phyloP scores from a whole-genome alignment of 2,797 vertebrate genomes.

The Clarias laeviceps region DNA sequence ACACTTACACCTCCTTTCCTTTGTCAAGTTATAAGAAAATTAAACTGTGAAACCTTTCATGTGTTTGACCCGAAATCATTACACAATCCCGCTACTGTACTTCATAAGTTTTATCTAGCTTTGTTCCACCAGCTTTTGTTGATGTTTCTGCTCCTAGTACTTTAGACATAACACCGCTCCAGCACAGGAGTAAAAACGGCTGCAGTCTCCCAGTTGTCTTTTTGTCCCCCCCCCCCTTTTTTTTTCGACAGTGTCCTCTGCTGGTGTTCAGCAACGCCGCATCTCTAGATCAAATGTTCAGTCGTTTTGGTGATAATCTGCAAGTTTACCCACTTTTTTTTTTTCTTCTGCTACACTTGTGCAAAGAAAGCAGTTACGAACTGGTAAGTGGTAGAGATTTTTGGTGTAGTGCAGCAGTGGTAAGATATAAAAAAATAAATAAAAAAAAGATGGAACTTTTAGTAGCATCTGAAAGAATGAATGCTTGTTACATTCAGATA shows the following conservation, averaged over 20 bases:
- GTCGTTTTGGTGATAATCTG: background rate
- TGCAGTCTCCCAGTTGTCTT: too few species aligned
- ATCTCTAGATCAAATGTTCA: background rate
- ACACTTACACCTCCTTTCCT: background rate
- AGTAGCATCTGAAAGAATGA: background rate
- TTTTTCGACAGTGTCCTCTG: too few species aligned
- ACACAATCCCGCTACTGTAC: too few species aligned
- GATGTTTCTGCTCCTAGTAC: too few species aligned
- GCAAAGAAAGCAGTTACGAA: background rate
- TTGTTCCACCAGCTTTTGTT: too few species aligned
- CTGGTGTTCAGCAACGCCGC: too few species aligned
- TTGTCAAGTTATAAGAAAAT: background rate
- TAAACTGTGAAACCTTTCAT: background rate
- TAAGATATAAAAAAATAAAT: background rate
- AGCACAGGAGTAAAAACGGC: too few species aligned
- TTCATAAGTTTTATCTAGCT: too few species aligned
- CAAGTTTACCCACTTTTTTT: background rate
- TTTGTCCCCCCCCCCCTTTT: too few species aligned
- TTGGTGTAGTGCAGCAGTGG: background rate
- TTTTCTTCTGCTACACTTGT: background rate
- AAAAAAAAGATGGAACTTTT: background rate
- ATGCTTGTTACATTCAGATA: background rate
- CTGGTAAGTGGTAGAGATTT: background rate
- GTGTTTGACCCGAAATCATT: background rate
- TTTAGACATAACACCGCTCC: too few species aligned